Evolutionary conservation across 2,113 vertebrate genomes (phyloP), one percentile per base, ranked within the genome.

Genomic region (Pterocles orientalis): DNA sequence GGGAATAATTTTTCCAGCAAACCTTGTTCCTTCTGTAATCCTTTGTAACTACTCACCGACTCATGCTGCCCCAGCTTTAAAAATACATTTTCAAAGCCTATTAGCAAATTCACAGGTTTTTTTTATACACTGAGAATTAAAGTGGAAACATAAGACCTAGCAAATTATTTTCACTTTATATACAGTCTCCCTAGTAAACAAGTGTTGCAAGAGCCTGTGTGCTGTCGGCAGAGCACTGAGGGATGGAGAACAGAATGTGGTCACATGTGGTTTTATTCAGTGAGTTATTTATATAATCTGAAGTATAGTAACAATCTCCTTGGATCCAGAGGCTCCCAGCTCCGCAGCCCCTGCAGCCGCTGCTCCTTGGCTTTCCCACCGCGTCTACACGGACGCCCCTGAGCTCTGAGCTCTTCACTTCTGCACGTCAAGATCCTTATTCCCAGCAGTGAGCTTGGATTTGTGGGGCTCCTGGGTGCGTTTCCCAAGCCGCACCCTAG

Each of bases 81-180:
- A 97, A 98, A 96, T 96, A 95, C 87, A 4, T 95, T 97, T 97
- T 97, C 96, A 97, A 97, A 97, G 97, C 96, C 97, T 96, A 98
- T 98, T 98, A 98, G 95, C 98, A 97, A 96, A 97, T 98, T 98
- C 98, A 98, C 98, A 98, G 97, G 95, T 90, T 97, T 98, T 96
- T 96, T 96, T 96, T 88, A 85, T 94, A 89, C 96, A 79, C 96
- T 93, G 86, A 69, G 91, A 94, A 96, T 95, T 96, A 97, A 98
- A 98, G 97, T 98, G 96, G 96, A 98, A 98, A 98, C 98, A 98
- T 94, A 96, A 97, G 92, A 97, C 97, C 96, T 88, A 80, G 94
- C n/a, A 68, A 93, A 93, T 93, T 69, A 87, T 95, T 95, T 87
- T 96, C 29, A 0, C 90, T 92, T 93, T 95, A 93, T 96, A 73